Evolutionary conservation across 2,113 vertebrate genomes (phyloP).

Genomic region (Ameiurus melas): DNA sequence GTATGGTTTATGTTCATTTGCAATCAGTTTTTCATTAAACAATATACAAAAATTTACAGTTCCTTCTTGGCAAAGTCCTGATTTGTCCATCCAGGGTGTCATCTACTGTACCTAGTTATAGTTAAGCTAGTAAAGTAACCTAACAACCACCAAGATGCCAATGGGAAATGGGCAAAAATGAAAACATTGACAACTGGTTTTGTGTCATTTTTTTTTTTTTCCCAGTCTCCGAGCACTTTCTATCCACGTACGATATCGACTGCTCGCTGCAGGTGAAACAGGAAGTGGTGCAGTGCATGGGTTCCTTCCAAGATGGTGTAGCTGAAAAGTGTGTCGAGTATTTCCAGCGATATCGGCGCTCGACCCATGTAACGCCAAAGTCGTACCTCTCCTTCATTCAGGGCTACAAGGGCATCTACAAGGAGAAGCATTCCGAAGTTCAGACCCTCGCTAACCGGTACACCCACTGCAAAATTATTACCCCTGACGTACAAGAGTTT

Average conservation of each 20-base stretch:
- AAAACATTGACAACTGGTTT: not conserved
- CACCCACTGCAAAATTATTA: not conserved
- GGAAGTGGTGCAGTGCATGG: constrained; percentile 93
- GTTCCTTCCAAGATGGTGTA: constrained; percentile 92
- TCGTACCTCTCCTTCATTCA: constrained; percentile 97
- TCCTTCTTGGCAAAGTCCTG: not conserved
- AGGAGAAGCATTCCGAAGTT: constrained; percentile 84
- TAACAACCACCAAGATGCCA: not conserved
- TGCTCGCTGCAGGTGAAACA: constrained; percentile 81
- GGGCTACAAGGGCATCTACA: constrained; percentile 87
- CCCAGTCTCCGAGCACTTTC: constrained; percentile 90
- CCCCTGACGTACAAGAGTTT: not conserved
- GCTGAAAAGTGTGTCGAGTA: constrained; percentile 93
- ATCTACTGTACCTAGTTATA: not conserved
- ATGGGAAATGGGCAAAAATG: not conserved
- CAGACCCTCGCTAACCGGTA: constrained; percentile 87
- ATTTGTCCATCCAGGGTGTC: not conserved
- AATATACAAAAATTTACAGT: not conserved
- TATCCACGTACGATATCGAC: constrained; percentile 85
- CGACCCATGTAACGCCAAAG: constrained; percentile 91
- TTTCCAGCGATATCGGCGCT: constrained; percentile 89
- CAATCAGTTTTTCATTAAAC: not conserved
- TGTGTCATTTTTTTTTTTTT: constrained; percentile 4
- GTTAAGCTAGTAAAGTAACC: no score
- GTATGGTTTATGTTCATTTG: not conserved